These are phyloP conservation scores for Amyelois transitella DNA, from an alignment of 1,140 invertebrate genomes.

Conservation along the genomic window DNA sequence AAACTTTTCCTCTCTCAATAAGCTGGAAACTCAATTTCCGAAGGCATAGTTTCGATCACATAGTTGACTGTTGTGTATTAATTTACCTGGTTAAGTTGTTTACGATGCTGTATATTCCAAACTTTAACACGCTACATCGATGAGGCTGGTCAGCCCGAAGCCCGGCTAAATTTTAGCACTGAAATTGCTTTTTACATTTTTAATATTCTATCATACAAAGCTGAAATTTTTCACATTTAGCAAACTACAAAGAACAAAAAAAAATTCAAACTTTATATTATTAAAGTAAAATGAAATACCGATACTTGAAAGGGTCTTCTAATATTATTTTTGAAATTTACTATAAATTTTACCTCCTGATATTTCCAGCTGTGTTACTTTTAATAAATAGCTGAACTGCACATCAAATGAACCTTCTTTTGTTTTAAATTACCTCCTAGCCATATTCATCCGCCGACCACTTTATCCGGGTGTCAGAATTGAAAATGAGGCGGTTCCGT, in stretches of 20 bases:
- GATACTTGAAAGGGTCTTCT: too few relatives aligned
- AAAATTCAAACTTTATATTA: too few relatives aligned
- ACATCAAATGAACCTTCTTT: slow-evolving; percentile 5
- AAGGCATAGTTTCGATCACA: slow-evolving; percentile 58
- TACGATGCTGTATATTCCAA: slow-evolving; percentile 10
- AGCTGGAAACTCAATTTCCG: slow-evolving; percentile 53
- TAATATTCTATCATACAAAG: too few relatives aligned
- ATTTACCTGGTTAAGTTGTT: slow-evolving; percentile 40
- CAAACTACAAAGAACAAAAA: too few relatives aligned
- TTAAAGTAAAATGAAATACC: too few relatives aligned
- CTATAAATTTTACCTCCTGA: too few relatives aligned
- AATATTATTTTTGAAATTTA: too few relatives aligned
- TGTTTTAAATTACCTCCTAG: slow-evolving; percentile 28
- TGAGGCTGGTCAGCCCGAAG: too few relatives aligned
- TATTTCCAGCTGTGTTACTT: too few relatives aligned
- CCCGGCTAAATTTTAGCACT: too few relatives aligned
- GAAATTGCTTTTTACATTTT: too few relatives aligned
- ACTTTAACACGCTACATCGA: neutral
- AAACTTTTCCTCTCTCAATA: slow-evolving; percentile 63
- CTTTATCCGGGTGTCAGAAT: slow-evolving; percentile 65
- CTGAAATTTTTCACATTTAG: too few relatives aligned
- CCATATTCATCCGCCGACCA: slow-evolving; percentile 42
- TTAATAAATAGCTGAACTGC: neutral
- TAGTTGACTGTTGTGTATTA: slow-evolving; percentile 45
- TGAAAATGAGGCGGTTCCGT: slow-evolving; percentile 59